Evolutionary conservation across 2,888 invertebrate species (phyloP).

Genomic region (Mechanitis mazaeus): DNA sequence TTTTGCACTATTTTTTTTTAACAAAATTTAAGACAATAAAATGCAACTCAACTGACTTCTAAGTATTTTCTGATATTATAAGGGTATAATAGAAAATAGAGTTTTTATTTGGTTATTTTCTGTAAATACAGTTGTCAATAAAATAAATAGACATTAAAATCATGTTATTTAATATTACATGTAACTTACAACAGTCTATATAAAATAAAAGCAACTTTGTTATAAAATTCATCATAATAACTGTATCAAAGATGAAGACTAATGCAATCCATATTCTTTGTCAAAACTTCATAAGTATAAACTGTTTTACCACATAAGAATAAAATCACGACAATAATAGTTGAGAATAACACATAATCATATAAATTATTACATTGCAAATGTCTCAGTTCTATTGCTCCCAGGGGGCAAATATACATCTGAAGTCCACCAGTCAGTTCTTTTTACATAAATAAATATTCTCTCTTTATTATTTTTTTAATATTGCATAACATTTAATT

Average conservation of each 20-base stretch:
- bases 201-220: constrained; percentile 44
- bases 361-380: constrained; percentile 15
- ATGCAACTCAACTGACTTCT: too few relatives aligned
- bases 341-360: constrained; percentile 14
- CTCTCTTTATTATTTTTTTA: not conserved
- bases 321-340: constrained; percentile 21
- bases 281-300: constrained; percentile 24
- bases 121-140: too few relatives aligned
- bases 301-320: constrained; percentile 18
- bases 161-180: constrained; percentile 33
- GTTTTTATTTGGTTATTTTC: too few relatives aligned
- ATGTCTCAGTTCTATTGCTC: constrained; percentile 16
- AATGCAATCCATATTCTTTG: constrained; percentile 29
- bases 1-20: too few relatives aligned
- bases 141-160: constrained; percentile 22
- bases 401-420: constrained; percentile 11
- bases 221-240: constrained; percentile 37
- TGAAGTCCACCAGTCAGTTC: not conserved
- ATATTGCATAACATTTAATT: not conserved
- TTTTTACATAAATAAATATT: not conserved
- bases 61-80: too few relatives aligned
- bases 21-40: too few relatives aligned
- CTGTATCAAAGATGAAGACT: constrained; percentile 33
- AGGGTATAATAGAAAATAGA: too few relatives aligned
- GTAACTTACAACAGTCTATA: constrained; percentile 34